Evolutionary conservation across 2,888 invertebrate genomes (phyloP), one percentile per base, ranked within the genome.

Genomic region (Allolobophora icterica): DNA sequence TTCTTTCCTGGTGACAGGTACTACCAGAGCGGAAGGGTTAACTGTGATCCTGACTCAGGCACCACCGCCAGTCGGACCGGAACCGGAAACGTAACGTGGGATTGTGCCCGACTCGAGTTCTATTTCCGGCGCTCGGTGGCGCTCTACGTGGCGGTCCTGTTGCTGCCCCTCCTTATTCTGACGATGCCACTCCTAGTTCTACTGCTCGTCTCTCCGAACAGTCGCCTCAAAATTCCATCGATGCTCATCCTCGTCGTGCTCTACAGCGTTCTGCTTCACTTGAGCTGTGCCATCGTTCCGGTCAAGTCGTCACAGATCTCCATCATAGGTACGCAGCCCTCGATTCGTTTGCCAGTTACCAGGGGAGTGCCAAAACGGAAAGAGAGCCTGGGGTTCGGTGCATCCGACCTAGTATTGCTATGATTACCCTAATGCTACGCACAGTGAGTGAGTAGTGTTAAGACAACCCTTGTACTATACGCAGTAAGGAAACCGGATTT

Each of bases 161-260:
- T 90, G n/a, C 34, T 58, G 34, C 90, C 90, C 1, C 45, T 90
- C 45, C 52, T 90, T 24, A 38, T 90, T 33, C 90, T 90, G 71
- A 90, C 90, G 38, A 90, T 90, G 90, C 90, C 90, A 34, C 90
- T 90, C 19, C 90, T 90, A 6, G 90, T 90, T 33, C 71, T 90
- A 83, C 90, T 90, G 52, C 58, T 90, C 58, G 90, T 90, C n/a
- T 90, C 90, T 30, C 90, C 90, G 0, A 71, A 34, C 71, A 34
- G 58, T 24, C 90, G 90, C 11, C 52, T 90, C 30, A 90, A 90
- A 33, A 90, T 90, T 24, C 90, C 90, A 19, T 38, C 90, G 33
- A 90, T 90, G 90, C 71, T 90, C 21, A 58, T 71, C 30, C 52
- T 90, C 24, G 58, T 90, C 13, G 45, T 90, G 24, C 90, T 90